Conservation (phyloP, 92 coral and sea anemone species). For the Metridium senile region DNA sequence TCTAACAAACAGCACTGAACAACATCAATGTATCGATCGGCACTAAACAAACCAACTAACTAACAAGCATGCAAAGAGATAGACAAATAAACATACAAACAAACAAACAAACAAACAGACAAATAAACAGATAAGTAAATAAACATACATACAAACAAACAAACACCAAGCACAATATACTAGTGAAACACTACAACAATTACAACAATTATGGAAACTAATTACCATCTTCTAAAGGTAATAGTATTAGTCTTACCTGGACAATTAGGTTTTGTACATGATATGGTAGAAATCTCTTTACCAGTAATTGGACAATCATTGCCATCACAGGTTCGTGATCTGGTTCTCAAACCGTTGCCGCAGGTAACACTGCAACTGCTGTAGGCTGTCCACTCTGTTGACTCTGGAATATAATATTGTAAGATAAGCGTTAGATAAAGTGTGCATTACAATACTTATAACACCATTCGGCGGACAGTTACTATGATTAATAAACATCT, state of each 20-base stretch:
- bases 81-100: neutral
- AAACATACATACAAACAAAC: neutral
- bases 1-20: no score
- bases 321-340: conserved; percentile 83
- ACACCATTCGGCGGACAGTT: no score
- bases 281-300: conserved; percentile 69
- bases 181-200: no score
- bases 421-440: no score
- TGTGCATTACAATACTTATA: no score
- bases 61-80: neutral
- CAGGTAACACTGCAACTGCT: conserved; percentile 81
- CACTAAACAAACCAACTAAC: neutral
- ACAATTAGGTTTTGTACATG: conserved; percentile 73
- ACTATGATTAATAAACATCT: no score
- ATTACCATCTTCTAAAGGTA: no score
- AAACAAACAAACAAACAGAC: neutral
- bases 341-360: conserved; percentile 82
- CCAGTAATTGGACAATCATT: conserved; percentile 77
- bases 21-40: neutral
- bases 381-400: conserved; percentile 84
- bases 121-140: neutral
- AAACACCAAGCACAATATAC: neutral
- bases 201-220: no score
- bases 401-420: no score
- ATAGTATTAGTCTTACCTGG: conserved; percentile 67